These are phyloP conservation scores for Cantharis lateralis DNA, from an alignment of 2,888 invertebrate species.

Conservation along the genomic window DNA sequence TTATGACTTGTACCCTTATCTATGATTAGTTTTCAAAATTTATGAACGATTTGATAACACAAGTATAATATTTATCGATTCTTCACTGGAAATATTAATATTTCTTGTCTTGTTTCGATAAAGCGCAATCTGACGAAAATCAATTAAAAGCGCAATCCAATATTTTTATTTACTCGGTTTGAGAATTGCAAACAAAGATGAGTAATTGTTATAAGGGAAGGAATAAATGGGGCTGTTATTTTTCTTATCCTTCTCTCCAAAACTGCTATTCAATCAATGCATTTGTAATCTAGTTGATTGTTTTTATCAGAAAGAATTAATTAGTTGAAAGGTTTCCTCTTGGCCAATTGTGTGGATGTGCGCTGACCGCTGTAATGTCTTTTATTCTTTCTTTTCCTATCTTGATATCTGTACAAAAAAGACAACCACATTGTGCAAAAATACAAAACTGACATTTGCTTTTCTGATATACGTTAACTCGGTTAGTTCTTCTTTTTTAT, in stretches of 20 bases:
- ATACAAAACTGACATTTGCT: slow-evolving; percentile 33
- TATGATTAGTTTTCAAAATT: slow-evolving; percentile 18
- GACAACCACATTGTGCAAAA: slow-evolving; percentile 36
- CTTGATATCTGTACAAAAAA: slow-evolving; percentile 29
- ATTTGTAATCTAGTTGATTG: slow-evolving; percentile 41
- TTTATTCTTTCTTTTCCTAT: slow-evolving; percentile 33
- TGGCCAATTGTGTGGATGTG: slow-evolving; percentile 22
- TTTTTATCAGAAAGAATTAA: slow-evolving; percentile 45
- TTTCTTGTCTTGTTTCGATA: not conserved
- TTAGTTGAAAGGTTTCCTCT: slow-evolving; percentile 48
- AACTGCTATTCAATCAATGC: slow-evolving; percentile 26
- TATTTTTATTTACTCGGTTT: not conserved
- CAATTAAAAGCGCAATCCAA: not conserved
- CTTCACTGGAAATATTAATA: not conserved
- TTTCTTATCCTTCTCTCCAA: not conserved
- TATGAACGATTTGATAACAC: slow-evolving; percentile 24
- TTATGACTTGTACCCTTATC: slow-evolving; percentile 23
- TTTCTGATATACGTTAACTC: slow-evolving; percentile 33
- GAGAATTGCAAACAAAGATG: not conserved
- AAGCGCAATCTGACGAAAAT: not conserved
- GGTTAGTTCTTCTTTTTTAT: slow-evolving; percentile 15
- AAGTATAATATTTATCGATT: not conserved
- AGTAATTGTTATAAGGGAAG: not conserved
- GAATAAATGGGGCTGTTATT: not conserved
- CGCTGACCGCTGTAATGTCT: slow-evolving; percentile 36